Percentiles rank a stretch among this genome's conserved stretches.
Conservation (phyloP, 2,888 invertebrate species). For the Luffia ferchaultella region DNA sequence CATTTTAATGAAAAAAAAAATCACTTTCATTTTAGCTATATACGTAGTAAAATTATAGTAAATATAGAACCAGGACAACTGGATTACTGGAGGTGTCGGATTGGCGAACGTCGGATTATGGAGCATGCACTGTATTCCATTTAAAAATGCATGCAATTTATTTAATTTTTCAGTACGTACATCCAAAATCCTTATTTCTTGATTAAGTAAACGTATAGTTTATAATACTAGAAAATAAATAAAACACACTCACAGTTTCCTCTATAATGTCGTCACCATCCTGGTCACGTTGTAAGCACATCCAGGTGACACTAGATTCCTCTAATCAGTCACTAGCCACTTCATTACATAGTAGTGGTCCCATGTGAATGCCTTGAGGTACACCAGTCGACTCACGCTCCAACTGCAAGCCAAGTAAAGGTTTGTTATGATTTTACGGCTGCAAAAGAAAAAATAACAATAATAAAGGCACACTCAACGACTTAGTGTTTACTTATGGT, state of each 20-base stretch:
- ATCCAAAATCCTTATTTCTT: neutral
- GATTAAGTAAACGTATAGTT: neutral
- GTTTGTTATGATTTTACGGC: neutral
- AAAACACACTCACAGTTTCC: slow-evolving; percentile 46
- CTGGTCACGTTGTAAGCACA: slow-evolving; percentile 58
- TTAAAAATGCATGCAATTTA: too few relatives aligned
- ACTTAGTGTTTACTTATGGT: neutral
- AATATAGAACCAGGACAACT: too few relatives aligned
- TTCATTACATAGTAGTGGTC: neutral
- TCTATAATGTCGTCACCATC: slow-evolving; percentile 40
- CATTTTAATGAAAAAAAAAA: too few relatives aligned
- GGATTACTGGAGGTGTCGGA: too few relatives aligned
- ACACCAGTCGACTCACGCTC: neutral
- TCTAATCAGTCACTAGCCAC: neutral
- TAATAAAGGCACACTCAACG: neutral
- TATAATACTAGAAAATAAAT: too few relatives aligned
- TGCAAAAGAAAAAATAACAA: neutral
- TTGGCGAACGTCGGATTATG: too few relatives aligned
- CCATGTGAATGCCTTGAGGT: neutral
- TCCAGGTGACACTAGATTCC: slow-evolving; percentile 43
- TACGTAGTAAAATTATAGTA: too few relatives aligned
- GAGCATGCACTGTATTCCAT: too few relatives aligned
- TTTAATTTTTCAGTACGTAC: neutral
- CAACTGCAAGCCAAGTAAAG: neutral
- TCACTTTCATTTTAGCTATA: too few relatives aligned